phyloP scores from a whole-genome alignment of 2,113 vertebrate species.

The Hippolais icterina region DNA sequence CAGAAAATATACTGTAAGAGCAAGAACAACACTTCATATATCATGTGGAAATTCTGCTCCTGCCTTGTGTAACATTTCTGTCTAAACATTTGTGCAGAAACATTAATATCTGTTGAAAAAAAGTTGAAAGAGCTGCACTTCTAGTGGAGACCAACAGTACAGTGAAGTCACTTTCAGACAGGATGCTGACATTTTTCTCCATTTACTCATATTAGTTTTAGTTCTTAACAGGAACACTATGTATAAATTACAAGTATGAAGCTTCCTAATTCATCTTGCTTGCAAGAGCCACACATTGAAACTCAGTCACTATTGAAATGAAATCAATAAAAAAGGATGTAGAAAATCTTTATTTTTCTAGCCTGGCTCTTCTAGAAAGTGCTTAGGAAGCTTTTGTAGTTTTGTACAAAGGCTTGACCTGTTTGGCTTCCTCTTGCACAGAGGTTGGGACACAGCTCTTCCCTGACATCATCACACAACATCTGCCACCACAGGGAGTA shows the following conservation, averaged over 20 bases:
- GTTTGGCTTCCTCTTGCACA: neutral
- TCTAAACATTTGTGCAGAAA: neutral
- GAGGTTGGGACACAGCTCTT: neutral
- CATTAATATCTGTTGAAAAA: neutral
- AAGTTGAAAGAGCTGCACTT: neutral
- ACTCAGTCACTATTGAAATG: neutral
- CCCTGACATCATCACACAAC: neutral
- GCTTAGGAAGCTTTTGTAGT: neutral
- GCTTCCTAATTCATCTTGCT: neutral
- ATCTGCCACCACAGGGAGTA: neutral
- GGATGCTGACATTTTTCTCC: neutral
- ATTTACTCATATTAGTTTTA: neutral
- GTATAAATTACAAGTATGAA: neutral
- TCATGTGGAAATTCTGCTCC: neutral
- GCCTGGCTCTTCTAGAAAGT: neutral
- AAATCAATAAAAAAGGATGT: neutral
- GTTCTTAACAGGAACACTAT: neutral
- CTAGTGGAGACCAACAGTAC: neutral
- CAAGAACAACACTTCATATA: neutral
- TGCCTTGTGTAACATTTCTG: neutral
- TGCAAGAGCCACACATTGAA: neutral
- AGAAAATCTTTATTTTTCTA: neutral
- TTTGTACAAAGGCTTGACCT: neutral
- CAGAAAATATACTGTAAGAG: neutral
- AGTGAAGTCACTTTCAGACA: neutral